Evolutionary conservation across 1,140 invertebrate species (phyloP), one percentile per base, ranked within the genome.

Genomic region (Tetramorium alpestre): DNA sequence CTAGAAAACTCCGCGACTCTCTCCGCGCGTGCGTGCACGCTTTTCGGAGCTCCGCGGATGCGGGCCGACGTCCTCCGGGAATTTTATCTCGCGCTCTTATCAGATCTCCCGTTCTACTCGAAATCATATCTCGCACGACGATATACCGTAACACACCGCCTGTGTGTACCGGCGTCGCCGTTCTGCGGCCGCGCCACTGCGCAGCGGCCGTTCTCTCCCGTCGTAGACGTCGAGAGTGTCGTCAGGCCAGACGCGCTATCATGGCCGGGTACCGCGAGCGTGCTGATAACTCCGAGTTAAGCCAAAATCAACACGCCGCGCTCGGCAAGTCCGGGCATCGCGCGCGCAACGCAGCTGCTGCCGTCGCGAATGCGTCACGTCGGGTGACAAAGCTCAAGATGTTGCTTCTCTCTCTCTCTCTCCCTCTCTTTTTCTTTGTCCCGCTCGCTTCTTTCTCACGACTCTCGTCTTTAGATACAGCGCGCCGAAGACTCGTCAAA

Each of bases 321-420:
- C 38, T 44, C 56, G 75, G 44, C 47, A 16, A 22, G 38, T 58
- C 38, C 41, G 22, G 41, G 7, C 56, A 47, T 47, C 67, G 51
- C 56, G 22, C 86, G 67, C 41, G 49, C 49, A 33, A 47, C 47
- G 76, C 87, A 90, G 82, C 89, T 90, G 82, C 89, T 90, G 85
- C 87, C 13, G 65, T 49, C 82, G 82, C 80, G 76, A 82, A 62
- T 85, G 76, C 90, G 75, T 87, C 62, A 82, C 87, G 58, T 92
- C 86, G 90, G 90, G 88, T 82, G 54, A 58, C 88, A 86, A 89
- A 89, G 84, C 88, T 82, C 75, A 64, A 87, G 60, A 85, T 80
- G 47, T 86, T 67, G 54, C 33, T 41, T 65, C 47, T 65, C 67
- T 44, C 67, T 72, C 38, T 65, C 25, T n/a, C 33, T 69, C 7